Evolutionary conservation across 2,113 vertebrate species (phyloP), one percentile per base, ranked within the genome.

Genomic region (Hydrochoerus hydrochaeris): DNA sequence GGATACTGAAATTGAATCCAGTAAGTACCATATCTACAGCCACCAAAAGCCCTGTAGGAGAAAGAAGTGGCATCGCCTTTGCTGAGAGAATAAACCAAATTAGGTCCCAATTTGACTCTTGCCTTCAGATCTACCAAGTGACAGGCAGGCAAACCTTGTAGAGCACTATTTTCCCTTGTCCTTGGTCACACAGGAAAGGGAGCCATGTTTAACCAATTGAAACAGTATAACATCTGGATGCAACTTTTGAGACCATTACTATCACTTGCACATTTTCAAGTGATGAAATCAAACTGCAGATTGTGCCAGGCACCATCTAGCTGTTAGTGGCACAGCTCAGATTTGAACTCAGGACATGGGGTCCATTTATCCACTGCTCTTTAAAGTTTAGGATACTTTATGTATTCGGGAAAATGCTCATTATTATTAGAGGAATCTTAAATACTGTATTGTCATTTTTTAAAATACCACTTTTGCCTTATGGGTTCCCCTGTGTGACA

Each of bases 351-450:
- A 78, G 54, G 4, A 38, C 19, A n/a, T 52, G 73, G 73, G 35
- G 22, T 69, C 28, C 13, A 54, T 14, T 44, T 10, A 44, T 24
- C 44, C 38, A 41, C 0, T 12, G 2, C 28, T 90, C 13, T 77
- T 90, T 85, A 30, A 89, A 81, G n/a, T 65, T 16, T 28, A 13
- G 3, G 7, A 67, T 12, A 67, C 16, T 44, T 94, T 35, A 52
- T 16, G 20, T 52, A 26, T 87, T 96, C 19, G 11, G 35, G 38
- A 11, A 22, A 89, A 49, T 78, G 52, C 1, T 96, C 2, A 0
- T 60, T 35, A 17, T 85, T 92, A 95, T 41, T 91, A 77, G 17
- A 88, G 77, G 84, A 98, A 95, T 97, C 83, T 87, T 97, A 94
- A 98, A 94, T 92, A 83, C 6, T 20, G 11, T 20, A 30, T 60